Evolutionary conservation across 1,140 invertebrate genomes (phyloP).

Genomic region (Adoxophyes honmai): DNA sequence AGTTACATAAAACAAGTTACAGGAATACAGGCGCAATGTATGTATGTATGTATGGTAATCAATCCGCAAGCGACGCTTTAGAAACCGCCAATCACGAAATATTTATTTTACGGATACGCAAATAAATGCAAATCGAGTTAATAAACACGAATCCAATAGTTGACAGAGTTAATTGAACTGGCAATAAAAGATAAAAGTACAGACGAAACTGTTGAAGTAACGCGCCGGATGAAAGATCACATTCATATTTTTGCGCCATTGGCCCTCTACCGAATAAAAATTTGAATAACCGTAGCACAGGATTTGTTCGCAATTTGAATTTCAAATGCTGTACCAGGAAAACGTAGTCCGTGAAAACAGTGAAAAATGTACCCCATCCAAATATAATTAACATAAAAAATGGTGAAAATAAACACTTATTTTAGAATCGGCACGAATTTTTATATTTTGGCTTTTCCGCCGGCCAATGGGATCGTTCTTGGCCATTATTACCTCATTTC

Average conservation of each 20-base stretch:
- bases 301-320: conserved; percentile 65
- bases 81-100: too few species aligned
- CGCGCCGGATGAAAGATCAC: conserved; percentile 47
- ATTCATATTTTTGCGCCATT: conserved; percentile 59
- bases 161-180: too few species aligned
- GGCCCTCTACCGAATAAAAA: conserved; percentile 59
- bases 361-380: conserved; percentile 45
- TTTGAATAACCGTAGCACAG: conserved; percentile 60
- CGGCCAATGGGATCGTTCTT: not conserved
- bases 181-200: conserved; percentile 3
- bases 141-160: too few species aligned
- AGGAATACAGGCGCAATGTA: too few species aligned
- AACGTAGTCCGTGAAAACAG: conserved; percentile 43
- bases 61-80: too few species aligned
- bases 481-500: not conserved
- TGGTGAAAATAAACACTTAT: conserved; percentile 28
- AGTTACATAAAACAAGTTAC: too few species aligned
- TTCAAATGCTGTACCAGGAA: conserved; percentile 50
- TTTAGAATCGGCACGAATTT: conserved; percentile 13
- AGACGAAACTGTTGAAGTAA: conserved; percentile 31
- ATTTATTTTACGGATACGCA: too few species aligned
- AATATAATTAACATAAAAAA: conserved; percentile 37
- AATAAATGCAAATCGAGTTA: too few species aligned
- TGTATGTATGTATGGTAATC: too few species aligned
- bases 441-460: not conserved